Percentiles rank a stretch among this genome's conserved stretches.
Evolutionary conservation across 2,113 vertebrate species (phyloP).

Genomic region (Setophaga coronata): DNA sequence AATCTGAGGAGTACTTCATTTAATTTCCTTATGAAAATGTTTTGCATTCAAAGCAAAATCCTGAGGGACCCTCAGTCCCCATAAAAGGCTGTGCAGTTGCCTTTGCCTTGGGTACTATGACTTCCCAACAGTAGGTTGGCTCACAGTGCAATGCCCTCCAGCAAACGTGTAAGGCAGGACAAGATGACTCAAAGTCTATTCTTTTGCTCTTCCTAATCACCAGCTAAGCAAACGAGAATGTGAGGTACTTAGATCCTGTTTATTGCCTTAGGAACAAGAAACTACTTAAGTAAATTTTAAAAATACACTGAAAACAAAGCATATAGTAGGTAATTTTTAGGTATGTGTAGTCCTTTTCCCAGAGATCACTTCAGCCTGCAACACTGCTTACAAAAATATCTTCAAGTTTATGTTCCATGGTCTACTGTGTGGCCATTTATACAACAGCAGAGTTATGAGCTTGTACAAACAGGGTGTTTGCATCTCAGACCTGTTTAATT

Average conservation of each 20-base stretch:
- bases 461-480: not conserved
- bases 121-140: not conserved
- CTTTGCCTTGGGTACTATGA: not conserved
- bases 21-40: constrained; percentile 60
- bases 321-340: not conserved
- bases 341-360: not conserved
- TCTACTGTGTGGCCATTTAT: not conserved
- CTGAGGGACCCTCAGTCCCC: not conserved
- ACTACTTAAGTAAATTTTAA: not conserved
- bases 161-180: not conserved
- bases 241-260: not conserved
- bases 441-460: not conserved
- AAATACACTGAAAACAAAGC: not conserved
- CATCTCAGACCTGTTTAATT: not conserved
- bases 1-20: constrained; percentile 59
- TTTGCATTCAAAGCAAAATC: constrained; percentile 42
- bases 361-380: not conserved
- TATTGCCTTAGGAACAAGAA: not conserved
- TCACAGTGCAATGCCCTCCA: not conserved
- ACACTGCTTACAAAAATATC: not conserved
- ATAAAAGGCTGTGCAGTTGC: not conserved
- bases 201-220: not conserved
- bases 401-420: not conserved
- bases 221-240: not conserved
- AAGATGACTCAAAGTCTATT: not conserved